Evolutionary conservation across 1,140 invertebrate species (phyloP), one percentile per base, ranked within the genome.

Genomic region (Andrena cerasifolii): DNA sequence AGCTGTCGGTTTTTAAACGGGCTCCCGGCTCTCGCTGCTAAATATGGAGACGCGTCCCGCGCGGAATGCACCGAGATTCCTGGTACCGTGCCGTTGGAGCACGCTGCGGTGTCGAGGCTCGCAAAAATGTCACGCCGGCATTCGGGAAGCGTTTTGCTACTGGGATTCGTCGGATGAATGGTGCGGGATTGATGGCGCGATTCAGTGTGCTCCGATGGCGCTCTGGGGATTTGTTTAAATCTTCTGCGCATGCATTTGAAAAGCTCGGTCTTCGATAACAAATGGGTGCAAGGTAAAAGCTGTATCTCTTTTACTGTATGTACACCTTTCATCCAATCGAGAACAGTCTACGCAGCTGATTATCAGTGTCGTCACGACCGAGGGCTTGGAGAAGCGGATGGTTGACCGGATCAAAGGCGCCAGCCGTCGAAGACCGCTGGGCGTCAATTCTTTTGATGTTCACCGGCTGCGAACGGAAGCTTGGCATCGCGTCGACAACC

Each of bases 401-500:
- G 40, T 31, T 21, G 49, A 53, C 26, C 53, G 51, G 28, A 49
- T 76, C 73, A 68, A 76, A 77, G 74, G 45, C 24, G 54, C 31
- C 65, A 31, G 53, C 18, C 74, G 74, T 59, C 31, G 24, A 62
- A 56, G n/a, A 51, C 47, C 56, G 28, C 24, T 10, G 36, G 45
- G 58, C 10, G 0, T 56, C 47, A n/a, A 45, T 45, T 56, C 59
- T 7, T 78, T 78, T 78, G 58, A 78, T 56, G 53, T 79, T 26
- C 16, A 7, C 26, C 58, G 59, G 28, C 62, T 74, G 26, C 59
- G 24, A 63, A 49, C 59, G 70, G 77, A 73, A 74, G 36, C 43
- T 24, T 31, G 66, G 49, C 68, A 36, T 36, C 36, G 33, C 14
- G 68, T 56, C 43, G 68, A 73, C 56, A 53, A 36, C 6, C 68